A percentile compares a stretch with the other conserved stretches of the same genome.
Conservation (phyloP, 2,888 invertebrate genomes). For the Erebia ligea region DNA sequence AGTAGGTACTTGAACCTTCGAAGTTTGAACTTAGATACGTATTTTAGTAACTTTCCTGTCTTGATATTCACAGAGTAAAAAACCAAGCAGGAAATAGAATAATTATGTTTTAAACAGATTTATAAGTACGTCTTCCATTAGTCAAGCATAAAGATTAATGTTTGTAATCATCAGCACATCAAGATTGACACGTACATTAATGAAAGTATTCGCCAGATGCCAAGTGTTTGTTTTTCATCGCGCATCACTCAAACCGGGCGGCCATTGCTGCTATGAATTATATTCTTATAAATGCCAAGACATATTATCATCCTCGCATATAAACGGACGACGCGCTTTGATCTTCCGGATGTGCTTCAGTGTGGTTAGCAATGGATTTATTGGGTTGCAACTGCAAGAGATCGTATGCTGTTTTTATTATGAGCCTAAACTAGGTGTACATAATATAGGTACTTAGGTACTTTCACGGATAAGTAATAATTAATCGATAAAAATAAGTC, state of each 20-base stretch:
- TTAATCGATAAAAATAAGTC: too few species aligned
- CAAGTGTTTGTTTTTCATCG: constrained; percentile 42
- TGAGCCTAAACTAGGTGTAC: too few species aligned
- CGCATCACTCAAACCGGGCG: constrained; percentile 32
- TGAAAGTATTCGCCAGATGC: constrained; percentile 37
- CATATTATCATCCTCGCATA: constrained; percentile 34
- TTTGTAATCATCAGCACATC: constrained; percentile 19
- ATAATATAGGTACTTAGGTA: too few species aligned
- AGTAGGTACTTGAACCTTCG: too few species aligned
- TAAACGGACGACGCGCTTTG: constrained; percentile 35
- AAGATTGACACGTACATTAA: constrained; percentile 34
- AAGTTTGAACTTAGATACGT: too few species aligned
- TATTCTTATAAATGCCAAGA: constrained; percentile 40
- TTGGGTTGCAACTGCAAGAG: constrained; percentile 18
- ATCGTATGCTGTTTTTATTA: background rate
- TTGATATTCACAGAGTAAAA: too few species aligned
- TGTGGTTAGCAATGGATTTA: constrained; percentile 2
- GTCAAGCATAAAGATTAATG: constrained; percentile 14
- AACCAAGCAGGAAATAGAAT: too few species aligned
- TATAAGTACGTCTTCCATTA: background rate
- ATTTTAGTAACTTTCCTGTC: too few species aligned
- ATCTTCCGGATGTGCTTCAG: constrained; percentile 35
- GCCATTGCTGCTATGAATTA: constrained; percentile 38
- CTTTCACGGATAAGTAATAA: too few species aligned
- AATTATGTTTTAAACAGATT: too few species aligned